Evolutionary conservation across 1,140 invertebrate species (phyloP).

Genomic region (Hycleus cichorii): DNA sequence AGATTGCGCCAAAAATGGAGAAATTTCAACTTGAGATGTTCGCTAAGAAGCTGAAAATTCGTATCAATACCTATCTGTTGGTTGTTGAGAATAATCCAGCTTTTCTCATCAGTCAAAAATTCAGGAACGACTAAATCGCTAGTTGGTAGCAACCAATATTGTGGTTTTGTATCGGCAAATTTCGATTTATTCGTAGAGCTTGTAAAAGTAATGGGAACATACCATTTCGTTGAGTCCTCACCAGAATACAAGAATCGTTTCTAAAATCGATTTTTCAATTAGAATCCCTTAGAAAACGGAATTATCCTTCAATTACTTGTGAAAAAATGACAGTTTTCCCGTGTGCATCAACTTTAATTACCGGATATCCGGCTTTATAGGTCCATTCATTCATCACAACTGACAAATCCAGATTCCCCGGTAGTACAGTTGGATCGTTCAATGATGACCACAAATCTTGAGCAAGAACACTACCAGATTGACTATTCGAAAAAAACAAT

Average conservation of each 20-base stretch:
- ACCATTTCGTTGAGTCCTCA: slow-evolving; percentile 42
- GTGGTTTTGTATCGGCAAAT: slow-evolving; percentile 48
- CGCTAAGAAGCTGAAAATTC: neutral
- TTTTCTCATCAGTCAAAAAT: slow-evolving; percentile 33
- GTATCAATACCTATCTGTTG: slow-evolving; percentile 51
- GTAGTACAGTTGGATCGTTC: slow-evolving; percentile 9
- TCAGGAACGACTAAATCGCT: slow-evolving; percentile 22
- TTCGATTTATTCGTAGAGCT: slow-evolving; percentile 40
- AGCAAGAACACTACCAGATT: slow-evolving; percentile 16
- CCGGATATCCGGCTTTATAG: slow-evolving; percentile 51
- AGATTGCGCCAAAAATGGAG: neutral
- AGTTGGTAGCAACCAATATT: slow-evolving; percentile 39
- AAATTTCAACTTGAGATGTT: neutral
- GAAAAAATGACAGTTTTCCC: slow-evolving; percentile 16
- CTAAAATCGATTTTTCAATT: slow-evolving; percentile 11
- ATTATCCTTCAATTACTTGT: slow-evolving; percentile 16
- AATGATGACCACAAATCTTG: slow-evolving; percentile 21
- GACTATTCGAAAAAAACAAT: slow-evolving; percentile 11
- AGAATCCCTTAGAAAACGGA: neutral
- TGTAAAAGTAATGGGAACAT: slow-evolving; percentile 55
- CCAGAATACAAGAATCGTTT: slow-evolving; percentile 22
- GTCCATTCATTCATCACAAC: slow-evolving; percentile 56
- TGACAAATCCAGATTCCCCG: slow-evolving; percentile 32
- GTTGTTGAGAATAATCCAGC: slow-evolving; percentile 65
- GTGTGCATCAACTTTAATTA: slow-evolving; percentile 37